Evolutionary conservation across 2,113 vertebrate species (phyloP).

Genomic region (Struthio camelus): DNA sequence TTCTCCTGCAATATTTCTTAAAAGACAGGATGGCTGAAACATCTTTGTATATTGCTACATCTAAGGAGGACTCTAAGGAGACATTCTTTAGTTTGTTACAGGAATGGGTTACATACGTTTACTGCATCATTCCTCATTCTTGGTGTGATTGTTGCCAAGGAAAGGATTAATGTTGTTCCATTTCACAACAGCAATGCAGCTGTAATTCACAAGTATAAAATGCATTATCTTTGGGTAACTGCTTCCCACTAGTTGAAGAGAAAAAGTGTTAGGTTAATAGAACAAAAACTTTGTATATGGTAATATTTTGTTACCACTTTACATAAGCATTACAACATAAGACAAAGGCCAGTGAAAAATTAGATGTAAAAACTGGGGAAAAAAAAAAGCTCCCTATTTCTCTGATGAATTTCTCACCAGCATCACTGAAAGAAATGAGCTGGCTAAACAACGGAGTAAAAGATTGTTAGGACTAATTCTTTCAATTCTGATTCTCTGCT

Average conservation of each 20-base stretch:
- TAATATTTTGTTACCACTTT: neutral
- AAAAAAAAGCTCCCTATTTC: neutral
- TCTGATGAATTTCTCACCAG: neutral
- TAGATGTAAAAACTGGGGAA: neutral
- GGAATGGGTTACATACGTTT: conserved; percentile 21
- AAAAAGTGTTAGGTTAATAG: neutral
- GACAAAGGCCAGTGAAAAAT: neutral
- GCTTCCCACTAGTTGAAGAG: neutral
- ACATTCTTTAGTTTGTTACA: conserved; percentile 10
- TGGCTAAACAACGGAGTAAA: neutral
- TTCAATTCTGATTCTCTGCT: neutral
- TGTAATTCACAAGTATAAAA: conserved; percentile 24
- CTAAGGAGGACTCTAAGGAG: neutral
- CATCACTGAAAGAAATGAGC: neutral
- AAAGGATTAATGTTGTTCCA: conserved; percentile 11
- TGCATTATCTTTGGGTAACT: neutral
- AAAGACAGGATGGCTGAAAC: neutral
- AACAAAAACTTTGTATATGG: neutral
- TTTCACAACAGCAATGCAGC: conserved; percentile 10
- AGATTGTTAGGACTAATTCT: neutral
- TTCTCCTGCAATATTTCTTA: neutral
- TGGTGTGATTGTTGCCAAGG: conserved; percentile 9
- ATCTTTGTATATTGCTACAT: neutral
- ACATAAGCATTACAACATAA: neutral
- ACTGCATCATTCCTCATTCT: conserved; percentile 11